A percentile compares a stretch with the other conserved stretches of the same genome.
Conservation (phyloP, 2,113 vertebrate species). For the Proteles cristata region DNA sequence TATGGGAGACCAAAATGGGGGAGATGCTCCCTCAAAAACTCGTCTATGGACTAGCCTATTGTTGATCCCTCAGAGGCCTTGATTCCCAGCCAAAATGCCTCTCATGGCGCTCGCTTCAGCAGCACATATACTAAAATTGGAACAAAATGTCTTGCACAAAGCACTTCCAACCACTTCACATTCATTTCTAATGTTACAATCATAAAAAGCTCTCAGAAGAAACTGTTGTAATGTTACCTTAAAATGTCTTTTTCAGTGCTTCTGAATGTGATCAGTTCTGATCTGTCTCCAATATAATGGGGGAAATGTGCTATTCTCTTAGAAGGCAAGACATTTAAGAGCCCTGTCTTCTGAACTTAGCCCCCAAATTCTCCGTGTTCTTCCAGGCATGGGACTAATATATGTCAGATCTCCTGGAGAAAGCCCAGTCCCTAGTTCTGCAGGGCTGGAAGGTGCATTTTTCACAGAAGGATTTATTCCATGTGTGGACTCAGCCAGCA, state of each 20-base stretch:
- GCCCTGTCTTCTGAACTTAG: not conserved
- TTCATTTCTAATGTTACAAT: not conserved
- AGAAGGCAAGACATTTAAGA: not conserved
- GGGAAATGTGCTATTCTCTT: not conserved
- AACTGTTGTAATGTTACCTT: not conserved
- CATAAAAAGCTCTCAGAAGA: not conserved
- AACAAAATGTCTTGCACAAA: not conserved
- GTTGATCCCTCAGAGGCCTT: not conserved
- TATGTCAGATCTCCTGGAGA: not conserved
- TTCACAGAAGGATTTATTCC: not conserved
- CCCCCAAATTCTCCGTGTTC: not conserved
- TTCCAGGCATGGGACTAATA: not conserved
- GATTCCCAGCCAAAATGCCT: not conserved
- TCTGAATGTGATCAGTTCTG: not conserved
- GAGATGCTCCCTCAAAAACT: not conserved
- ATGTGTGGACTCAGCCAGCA: not conserved
- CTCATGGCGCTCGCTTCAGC: too few species aligned
- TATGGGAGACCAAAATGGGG: not conserved
- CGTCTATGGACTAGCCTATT: not conserved
- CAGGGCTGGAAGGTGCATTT: not conserved
- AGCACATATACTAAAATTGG: too few species aligned
- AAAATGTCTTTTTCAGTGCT: slow-evolving; percentile 18
- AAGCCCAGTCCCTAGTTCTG: not conserved
- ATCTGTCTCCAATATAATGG: not conserved
- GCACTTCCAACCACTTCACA: not conserved